A percentile compares a stretch with the other conserved stretches of the same genome.
These are phyloP conservation scores for Drosophila sp. DNA, from an alignment of 1,140 invertebrate species.

Conservation along the genomic window DNA sequence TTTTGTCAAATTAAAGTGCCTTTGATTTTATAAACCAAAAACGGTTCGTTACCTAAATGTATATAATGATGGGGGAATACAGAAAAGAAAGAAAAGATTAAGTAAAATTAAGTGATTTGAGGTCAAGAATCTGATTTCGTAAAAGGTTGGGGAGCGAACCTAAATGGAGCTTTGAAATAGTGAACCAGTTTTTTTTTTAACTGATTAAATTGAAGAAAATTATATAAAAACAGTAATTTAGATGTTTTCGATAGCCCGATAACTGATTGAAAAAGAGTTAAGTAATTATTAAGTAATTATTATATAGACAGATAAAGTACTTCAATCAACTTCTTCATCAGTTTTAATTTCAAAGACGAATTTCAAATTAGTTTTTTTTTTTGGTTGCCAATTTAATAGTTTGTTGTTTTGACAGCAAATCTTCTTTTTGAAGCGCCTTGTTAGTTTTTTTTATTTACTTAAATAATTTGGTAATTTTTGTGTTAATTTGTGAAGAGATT, in stretches of 20 bases:
- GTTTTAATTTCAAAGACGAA: no score
- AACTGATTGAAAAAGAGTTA: no score
- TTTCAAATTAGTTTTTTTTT: no score
- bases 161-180: neutral
- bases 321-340: no score
- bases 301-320: no score
- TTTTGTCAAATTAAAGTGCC: slow-evolving; percentile 25
- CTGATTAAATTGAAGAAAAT: no score
- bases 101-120: neutral
- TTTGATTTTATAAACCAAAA: slow-evolving; percentile 11
- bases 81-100: neutral
- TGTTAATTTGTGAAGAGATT: neutral
- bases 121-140: neutral
- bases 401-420: neutral
- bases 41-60: slow-evolving; percentile 4
- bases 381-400: neutral
- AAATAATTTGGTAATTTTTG: neutral
- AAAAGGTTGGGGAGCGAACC: neutral
- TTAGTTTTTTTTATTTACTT: neutral
- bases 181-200: no score
- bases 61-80: neutral
- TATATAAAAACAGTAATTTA: no score
- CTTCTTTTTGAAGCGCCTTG: neutral
- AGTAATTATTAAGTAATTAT: no score
- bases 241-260: no score